Evolutionary conservation across 2,113 vertebrate genomes (phyloP), one percentile per base, ranked within the genome.

Genomic region (Mionectes macconnelli): DNA sequence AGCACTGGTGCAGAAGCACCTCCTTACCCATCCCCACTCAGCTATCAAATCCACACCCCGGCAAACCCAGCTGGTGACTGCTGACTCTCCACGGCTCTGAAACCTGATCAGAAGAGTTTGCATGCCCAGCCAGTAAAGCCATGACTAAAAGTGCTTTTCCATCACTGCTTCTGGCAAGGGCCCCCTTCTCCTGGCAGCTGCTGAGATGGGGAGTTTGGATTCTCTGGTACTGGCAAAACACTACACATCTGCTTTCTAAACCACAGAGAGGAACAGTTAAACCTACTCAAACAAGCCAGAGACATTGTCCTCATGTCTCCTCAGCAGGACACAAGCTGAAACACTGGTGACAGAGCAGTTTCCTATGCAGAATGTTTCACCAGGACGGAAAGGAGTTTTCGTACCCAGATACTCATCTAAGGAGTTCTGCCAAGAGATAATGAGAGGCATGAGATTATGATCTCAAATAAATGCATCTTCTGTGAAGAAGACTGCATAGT

Each of bases 271-370:
- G 63, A 77, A 20, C 4, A 8, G n/a, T 24, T 50, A 59, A 82
- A 40, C 37, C 53, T 57, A 8, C 52, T 44, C 44, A 70, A 55
- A 33, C 45, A 21, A 24, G 45, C 42, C 81, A 79, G 23, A 70
- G 50, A 40, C 76, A 24, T 12, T 5, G 0, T 25, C 40, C 73
- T 45, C 20, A 0, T 19, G 15, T n/a, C 42, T 42, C 44, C 66
- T 24, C 18, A 60, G 2, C 2, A 8, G 55, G 44, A 73, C 39
- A 44, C 12, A 16, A 56, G 53, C 68, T 42, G 45, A 17, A 66
- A 52, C 39, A 30, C 52, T 5, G 1, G 7, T 59, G 70, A 62
- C n/a, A 87, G 30, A 40, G 14, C 37, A n/a, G 44, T 21, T 53
- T 35, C 73, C 28, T 4, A 37, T 40, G 22, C 56, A 91, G 49